Percentiles rank a stretch among this genome's conserved stretches.
phyloP scores from a whole-genome alignment of 1,140 invertebrate genomes.

The Brachionus rotundiformis region DNA sequence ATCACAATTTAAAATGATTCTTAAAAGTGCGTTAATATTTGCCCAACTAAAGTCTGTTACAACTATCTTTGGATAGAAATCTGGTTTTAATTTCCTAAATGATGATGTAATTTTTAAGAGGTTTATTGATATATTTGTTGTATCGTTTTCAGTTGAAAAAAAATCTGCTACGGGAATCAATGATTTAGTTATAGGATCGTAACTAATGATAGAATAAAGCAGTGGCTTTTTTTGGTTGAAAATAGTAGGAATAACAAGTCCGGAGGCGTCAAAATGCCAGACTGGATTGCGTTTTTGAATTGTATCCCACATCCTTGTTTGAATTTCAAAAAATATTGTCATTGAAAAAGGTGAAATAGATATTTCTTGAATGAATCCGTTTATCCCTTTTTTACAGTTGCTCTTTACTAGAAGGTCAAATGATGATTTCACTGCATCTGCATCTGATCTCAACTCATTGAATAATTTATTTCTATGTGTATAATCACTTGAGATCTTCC shows the following conservation, averaged over 20 bases:
- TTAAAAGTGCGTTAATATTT: background rate
- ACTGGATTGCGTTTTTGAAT: background rate
- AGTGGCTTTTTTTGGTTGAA: background rate
- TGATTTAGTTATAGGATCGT: background rate
- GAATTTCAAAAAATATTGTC: background rate
- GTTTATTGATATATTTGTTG: background rate
- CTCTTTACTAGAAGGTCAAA: background rate
- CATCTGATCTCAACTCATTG: background rate
- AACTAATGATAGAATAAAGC: background rate
- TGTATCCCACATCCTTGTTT: background rate
- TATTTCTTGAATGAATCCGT: constrained; percentile 5
- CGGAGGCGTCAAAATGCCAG: no score
- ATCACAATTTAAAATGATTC: no score
- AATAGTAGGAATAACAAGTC: background rate
- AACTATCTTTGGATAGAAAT: background rate
- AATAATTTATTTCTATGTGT: no score
- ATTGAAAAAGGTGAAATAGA: background rate
- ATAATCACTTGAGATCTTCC: no score
- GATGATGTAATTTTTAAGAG: background rate
- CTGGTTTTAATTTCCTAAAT: background rate
- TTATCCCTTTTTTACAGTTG: background rate
- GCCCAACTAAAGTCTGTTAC: background rate
- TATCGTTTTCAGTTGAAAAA: background rate
- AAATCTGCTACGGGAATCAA: background rate
- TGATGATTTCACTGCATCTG: background rate